Base-by-base conservation (phyloP, 2,113 vertebrate genomes). In the Nyctibius bracteatus region DNA sequence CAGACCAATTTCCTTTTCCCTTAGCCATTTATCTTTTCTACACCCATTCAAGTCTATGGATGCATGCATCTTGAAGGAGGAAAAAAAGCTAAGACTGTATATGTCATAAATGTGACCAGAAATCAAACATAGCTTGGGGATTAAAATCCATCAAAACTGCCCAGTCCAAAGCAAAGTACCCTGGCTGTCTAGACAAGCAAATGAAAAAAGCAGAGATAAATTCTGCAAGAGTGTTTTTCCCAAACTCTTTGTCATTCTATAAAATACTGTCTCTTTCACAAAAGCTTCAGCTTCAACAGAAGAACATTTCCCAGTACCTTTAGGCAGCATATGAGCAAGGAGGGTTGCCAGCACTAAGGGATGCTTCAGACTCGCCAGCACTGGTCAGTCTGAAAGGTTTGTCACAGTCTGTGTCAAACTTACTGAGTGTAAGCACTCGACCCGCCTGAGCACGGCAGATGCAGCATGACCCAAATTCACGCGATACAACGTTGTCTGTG, bases 1-100 rank as follows among this genome's bases (percentile, higher is more conserved):
- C 92, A 89, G 86, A 52, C 86, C 94, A 87, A 96, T 96, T 96
- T 96, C 67, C 61, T 96, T 96, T 96, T 94, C 78, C 92, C 49
- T 96, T 94, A 97, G 92, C 96, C 81, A 96, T 96, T 96, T 96
- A 96, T 96, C 92, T 97, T 96, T 87, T 91, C 70, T 87, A 62
- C 68, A 89, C 73, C 73, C 94, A 91, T 94, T 96, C 73, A 89
- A 91, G 81, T 89, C 73, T 62, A 85, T 73, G 92, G 95, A 80
- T 73, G 91, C 78, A 52, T 87, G 91, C 86, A 85, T 91, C 94
- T 66, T 75, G 49, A 95, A 94, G 82, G 22, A 95, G 44, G 43
- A 51, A 70, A 84, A 94, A 88, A 73, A 75, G 54, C 86, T 88
- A 77, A 89, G 90, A 84, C 77, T 86, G 47, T 41, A 33, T 93